Evolutionary conservation across 2,113 vertebrate genomes (phyloP).

Genomic region (Carollia perspicillata): DNA sequence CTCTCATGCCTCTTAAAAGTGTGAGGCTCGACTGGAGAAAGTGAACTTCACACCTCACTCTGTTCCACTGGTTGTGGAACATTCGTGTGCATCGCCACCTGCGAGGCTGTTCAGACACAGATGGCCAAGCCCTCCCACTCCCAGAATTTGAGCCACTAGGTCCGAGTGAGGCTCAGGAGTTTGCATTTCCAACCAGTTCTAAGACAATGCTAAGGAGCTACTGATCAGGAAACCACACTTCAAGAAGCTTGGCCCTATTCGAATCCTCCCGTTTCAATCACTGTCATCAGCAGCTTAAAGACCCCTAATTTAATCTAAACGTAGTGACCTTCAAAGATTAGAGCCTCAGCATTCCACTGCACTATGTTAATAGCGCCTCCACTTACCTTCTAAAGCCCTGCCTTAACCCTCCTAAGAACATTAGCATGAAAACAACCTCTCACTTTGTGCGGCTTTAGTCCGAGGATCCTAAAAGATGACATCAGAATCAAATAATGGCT

Average conservation of each 20-base stretch:
- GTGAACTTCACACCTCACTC: background rate
- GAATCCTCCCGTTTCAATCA: background rate
- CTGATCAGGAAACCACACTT: background rate
- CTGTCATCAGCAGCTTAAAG: background rate
- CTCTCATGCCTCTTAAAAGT: constrained; percentile 1
- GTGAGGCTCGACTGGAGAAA: background rate
- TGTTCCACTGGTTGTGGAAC: background rate
- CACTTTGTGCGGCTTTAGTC: background rate
- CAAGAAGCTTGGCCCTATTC: background rate
- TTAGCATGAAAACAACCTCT: background rate
- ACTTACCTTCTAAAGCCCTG: background rate
- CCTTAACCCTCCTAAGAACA: background rate
- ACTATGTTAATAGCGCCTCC: background rate
- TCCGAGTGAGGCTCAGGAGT: background rate
- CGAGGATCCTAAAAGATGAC: constrained; percentile 5
- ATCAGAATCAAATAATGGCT: constrained; percentile 45
- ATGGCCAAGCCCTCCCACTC: background rate
- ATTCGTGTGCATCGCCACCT: background rate
- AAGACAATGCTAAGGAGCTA: background rate
- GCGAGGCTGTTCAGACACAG: background rate
- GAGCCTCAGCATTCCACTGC: background rate
- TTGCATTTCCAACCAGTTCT: constrained; percentile 17
- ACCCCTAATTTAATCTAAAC: background rate
- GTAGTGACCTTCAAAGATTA: background rate
- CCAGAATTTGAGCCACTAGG: background rate